Evolutionary conservation across 2,888 invertebrate genomes (phyloP).

Genomic region (Thecocarcelia acutangulata): DNA sequence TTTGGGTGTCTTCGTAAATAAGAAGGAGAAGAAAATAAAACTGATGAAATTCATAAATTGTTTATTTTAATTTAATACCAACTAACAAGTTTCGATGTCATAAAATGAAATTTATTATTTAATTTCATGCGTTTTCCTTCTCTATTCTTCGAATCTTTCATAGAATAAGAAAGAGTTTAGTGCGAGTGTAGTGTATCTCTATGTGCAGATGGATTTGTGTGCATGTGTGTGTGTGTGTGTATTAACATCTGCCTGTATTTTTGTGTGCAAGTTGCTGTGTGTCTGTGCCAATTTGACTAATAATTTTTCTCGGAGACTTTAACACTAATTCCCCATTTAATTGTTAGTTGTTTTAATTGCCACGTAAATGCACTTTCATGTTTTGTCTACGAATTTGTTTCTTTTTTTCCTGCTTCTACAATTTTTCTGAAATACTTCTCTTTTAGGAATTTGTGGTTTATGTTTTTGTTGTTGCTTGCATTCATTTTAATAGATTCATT

Average conservation of each 20-base stretch:
- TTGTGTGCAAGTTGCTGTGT: neutral
- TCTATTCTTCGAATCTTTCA: neutral
- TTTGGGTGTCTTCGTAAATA: slow-evolving; percentile 6
- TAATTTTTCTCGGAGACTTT: slow-evolving; percentile 60
- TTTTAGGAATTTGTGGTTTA: slow-evolving; percentile 35
- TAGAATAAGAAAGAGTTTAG: neutral
- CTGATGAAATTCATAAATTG: slow-evolving; percentile 53
- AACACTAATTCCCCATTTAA: slow-evolving; percentile 66
- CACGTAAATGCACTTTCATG: slow-evolving; percentile 68
- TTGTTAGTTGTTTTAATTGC: slow-evolving; percentile 66
- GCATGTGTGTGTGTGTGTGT: neutral
- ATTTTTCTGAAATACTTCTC: neutral
- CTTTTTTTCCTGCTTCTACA: slow-evolving; percentile 14
- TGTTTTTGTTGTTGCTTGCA: slow-evolving; percentile 24
- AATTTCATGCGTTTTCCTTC: slow-evolving; percentile 60
- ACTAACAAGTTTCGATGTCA: slow-evolving; percentile 62
- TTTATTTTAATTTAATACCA: slow-evolving; percentile 61
- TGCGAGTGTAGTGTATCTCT: neutral
- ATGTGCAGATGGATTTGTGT: no score
- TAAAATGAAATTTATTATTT: slow-evolving; percentile 67
- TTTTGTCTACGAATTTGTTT: slow-evolving; percentile 53
- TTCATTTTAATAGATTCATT: slow-evolving; percentile 53
- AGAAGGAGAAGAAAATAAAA: slow-evolving; percentile 3
- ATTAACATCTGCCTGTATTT: no score
- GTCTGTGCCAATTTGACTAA: slow-evolving; percentile 53